These are phyloP conservation scores for Pangasius krempfi DNA, from an alignment of 2,797 vertebrate genomes.

Conservation along the genomic window DNA sequence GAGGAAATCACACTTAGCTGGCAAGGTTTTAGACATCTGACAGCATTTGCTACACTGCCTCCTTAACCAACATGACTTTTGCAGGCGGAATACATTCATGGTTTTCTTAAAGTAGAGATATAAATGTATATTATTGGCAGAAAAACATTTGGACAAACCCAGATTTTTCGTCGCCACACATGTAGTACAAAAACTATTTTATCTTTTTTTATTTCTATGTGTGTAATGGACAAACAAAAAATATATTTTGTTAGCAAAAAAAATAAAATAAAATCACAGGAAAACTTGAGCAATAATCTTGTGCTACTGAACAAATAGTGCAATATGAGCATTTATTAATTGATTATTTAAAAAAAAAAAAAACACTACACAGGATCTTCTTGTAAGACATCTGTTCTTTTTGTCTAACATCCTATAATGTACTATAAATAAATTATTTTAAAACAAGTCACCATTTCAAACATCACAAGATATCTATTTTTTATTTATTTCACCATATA, in stretches of 20 bases:
- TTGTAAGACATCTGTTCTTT: not conserved
- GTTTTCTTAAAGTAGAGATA: not conserved
- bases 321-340: not conserved
- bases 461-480: not conserved
- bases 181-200: not conserved
- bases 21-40: not conserved
- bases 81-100: not conserved
- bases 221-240: not conserved
- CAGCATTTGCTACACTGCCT: not conserved
- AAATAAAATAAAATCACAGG: not conserved
- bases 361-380: not conserved
- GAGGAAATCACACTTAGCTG: not conserved
- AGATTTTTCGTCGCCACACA: not conserved
- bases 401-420: not conserved
- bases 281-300: no score
- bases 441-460: conserved; percentile 8
- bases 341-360: not conserved
- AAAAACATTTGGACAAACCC: not conserved
- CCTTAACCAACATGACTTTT: not conserved
- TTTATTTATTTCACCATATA: conserved; percentile 28
- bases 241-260: not conserved
- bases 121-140: not conserved
- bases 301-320: not conserved
- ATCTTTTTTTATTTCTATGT: not conserved
- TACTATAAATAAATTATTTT: not conserved